These are phyloP conservation scores for Lasiurus cinereus DNA, from an alignment of 2,113 vertebrate genomes.

Conservation along the genomic window DNA sequence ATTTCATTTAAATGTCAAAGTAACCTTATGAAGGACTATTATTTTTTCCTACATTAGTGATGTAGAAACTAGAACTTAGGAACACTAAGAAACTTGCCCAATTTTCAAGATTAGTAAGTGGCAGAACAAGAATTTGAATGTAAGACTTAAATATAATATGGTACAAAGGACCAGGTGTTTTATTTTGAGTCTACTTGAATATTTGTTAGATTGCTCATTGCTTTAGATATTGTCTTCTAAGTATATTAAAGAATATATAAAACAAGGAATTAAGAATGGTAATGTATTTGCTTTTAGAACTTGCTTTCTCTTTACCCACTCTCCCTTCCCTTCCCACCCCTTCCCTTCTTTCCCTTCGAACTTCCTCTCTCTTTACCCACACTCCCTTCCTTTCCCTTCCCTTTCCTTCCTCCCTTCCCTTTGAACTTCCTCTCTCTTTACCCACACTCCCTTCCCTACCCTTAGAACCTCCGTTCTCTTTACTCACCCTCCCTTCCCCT, in stretches of 20 bases:
- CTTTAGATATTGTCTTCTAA: background rate
- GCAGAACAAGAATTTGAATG: background rate
- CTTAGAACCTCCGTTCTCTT: background rate
- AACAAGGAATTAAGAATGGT: slow-evolving; percentile 27
- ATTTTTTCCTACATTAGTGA: background rate
- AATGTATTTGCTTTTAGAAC: background rate
- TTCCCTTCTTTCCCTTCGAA: background rate
- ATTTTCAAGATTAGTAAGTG: slow-evolving; percentile 9
- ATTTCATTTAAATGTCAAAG: background rate
- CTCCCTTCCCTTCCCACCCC: too few relatives aligned
- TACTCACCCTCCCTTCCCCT: background rate
- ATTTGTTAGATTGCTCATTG: background rate
- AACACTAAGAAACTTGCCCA: background rate
- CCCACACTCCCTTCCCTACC: too few relatives aligned
- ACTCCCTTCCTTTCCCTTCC: too few relatives aligned
- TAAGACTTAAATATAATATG: background rate
- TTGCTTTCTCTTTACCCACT: background rate
- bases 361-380: too few relatives aligned
- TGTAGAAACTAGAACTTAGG: background rate
- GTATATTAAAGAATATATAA: background rate
- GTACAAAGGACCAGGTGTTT: background rate
- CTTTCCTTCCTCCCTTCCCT: too few relatives aligned
- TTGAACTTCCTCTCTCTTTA: too few relatives aligned
- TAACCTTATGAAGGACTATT: background rate
- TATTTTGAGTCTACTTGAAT: background rate